phyloP scores from a whole-genome alignment of 2,113 vertebrate species.

The Nothobranchius furzeri region DNA sequence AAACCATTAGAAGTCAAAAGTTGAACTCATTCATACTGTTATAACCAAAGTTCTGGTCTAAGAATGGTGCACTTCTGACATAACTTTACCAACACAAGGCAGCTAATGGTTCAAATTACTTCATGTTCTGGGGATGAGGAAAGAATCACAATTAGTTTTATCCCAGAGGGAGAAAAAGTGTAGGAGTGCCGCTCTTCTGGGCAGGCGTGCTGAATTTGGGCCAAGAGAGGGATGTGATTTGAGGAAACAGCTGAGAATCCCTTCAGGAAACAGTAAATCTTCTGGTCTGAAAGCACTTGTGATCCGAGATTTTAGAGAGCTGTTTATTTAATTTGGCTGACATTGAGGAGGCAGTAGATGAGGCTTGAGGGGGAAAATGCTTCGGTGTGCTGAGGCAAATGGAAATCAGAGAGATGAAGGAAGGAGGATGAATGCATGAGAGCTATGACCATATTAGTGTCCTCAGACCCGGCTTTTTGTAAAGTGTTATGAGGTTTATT shows the following conservation, averaged over 20 bases:
- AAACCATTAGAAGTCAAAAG: slow-evolving; percentile 3
- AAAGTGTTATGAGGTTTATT: too few species aligned
- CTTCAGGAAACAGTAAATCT: slow-evolving; percentile 58
- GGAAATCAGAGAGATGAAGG: slow-evolving; percentile 22
- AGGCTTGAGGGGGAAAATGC: slow-evolving; percentile 52
- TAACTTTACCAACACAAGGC: slow-evolving; percentile 9
- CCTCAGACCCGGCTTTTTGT: not conserved
- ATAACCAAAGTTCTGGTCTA: slow-evolving; percentile 11
- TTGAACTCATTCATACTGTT: too few species aligned
- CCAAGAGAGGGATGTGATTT: slow-evolving; percentile 44
- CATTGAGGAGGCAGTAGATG: slow-evolving; percentile 54
- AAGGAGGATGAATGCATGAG: slow-evolving; percentile 14
- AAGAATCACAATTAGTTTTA: slow-evolving; percentile 27
- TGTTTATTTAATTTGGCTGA: slow-evolving; percentile 46
- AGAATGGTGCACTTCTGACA: slow-evolving; percentile 20
- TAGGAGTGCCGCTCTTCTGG: slow-evolving; percentile 39
- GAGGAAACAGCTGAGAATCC: slow-evolving; percentile 68
- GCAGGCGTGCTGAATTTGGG: slow-evolving; percentile 14
- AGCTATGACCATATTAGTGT: not conserved
- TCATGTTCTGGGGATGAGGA: slow-evolving; percentile 31
- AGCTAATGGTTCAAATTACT: slow-evolving; percentile 24
- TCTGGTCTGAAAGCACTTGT: slow-evolving; percentile 42
- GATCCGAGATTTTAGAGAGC: slow-evolving; percentile 35
- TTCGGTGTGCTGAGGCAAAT: not conserved
- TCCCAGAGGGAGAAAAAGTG: slow-evolving; percentile 44